A percentile compares a stretch with the other conserved stretches of the same genome.
These are phyloP conservation scores for Parnassius glacialis DNA, from an alignment of 2,888 invertebrate species.

Conservation along the genomic window DNA sequence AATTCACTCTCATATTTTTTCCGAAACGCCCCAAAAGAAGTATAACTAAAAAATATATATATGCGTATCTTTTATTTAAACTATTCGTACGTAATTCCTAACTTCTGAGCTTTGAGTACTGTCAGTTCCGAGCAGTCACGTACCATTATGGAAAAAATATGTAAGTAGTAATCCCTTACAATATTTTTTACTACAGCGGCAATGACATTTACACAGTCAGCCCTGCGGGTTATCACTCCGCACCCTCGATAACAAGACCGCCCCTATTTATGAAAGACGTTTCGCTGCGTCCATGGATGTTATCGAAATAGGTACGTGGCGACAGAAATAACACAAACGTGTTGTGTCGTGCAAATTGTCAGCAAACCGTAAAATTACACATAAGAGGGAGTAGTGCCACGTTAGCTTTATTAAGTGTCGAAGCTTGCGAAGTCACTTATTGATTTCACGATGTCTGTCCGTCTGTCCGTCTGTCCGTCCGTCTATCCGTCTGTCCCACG, in stretches of 20 bases:
- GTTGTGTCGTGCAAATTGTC: conserved; percentile 1
- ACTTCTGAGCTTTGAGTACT: background rate
- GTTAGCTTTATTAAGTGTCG: too few relatives aligned
- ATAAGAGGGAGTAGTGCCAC: too few relatives aligned
- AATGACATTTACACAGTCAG: conserved; percentile 33
- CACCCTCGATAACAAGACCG: conserved; percentile 55
- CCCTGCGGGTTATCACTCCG: conserved; percentile 52
- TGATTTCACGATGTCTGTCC: too few relatives aligned
- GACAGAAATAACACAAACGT: conserved; percentile 36
- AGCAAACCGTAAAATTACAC: background rate
- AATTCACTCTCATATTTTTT: too few relatives aligned
- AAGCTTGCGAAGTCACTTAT: too few relatives aligned
- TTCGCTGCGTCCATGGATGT: conserved; percentile 30
- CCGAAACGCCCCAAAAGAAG: too few relatives aligned
- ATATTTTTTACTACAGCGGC: conserved; percentile 20
- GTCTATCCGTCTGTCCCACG: too few relatives aligned
- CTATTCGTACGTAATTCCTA: too few relatives aligned
- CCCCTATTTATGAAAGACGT: conserved; percentile 38
- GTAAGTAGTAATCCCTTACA: background rate
- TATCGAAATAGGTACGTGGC: conserved; percentile 34
- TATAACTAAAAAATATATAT: too few relatives aligned
- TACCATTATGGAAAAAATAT: background rate
- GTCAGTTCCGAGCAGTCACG: background rate
- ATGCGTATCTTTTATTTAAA: too few relatives aligned
- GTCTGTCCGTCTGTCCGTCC: too few relatives aligned